Percentiles rank a stretch among this genome's conserved stretches.
Conservation (phyloP, 2,113 vertebrate species). For the Pelodiscus sinensis region DNA sequence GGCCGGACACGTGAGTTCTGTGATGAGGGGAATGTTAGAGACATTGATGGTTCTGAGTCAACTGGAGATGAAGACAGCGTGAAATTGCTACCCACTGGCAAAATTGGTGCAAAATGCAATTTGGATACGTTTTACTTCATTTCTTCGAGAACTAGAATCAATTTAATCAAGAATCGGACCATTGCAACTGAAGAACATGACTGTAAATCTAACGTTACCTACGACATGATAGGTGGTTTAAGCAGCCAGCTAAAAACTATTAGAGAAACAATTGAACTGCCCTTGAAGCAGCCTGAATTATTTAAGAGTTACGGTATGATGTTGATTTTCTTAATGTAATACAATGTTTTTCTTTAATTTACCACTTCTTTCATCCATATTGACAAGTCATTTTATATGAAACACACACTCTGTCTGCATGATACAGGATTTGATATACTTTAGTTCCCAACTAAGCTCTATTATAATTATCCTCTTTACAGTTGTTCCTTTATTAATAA, state of each 20-base stretch:
- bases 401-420: not conserved
- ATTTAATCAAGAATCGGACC: slow-evolving; percentile 60
- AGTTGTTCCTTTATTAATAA: not conserved
- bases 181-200: slow-evolving; percentile 31
- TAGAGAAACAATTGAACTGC: slow-evolving; percentile 92
- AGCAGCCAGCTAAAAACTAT: slow-evolving; percentile 86
- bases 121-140: slow-evolving; percentile 88
- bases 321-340: slow-evolving; percentile 26
- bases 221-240: slow-evolving; percentile 93
- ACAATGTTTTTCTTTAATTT: not conserved
- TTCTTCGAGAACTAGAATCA: slow-evolving; percentile 83
- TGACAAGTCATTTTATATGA: not conserved
- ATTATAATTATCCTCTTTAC: not conserved
- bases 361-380: not conserved
- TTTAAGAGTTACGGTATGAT: slow-evolving; percentile 89
- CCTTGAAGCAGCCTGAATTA: slow-evolving; percentile 89
- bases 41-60: not conserved
- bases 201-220: slow-evolving; percentile 81
- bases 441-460: not conserved
- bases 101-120: slow-evolving; percentile 41
- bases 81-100: slow-evolving; percentile 39
- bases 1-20: not conserved
- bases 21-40: not conserved
- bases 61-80: slow-evolving; percentile 21
- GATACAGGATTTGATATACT: not conserved